phyloP scores from a whole-genome alignment of 2,888 invertebrate species.

The Colletes collaris region DNA sequence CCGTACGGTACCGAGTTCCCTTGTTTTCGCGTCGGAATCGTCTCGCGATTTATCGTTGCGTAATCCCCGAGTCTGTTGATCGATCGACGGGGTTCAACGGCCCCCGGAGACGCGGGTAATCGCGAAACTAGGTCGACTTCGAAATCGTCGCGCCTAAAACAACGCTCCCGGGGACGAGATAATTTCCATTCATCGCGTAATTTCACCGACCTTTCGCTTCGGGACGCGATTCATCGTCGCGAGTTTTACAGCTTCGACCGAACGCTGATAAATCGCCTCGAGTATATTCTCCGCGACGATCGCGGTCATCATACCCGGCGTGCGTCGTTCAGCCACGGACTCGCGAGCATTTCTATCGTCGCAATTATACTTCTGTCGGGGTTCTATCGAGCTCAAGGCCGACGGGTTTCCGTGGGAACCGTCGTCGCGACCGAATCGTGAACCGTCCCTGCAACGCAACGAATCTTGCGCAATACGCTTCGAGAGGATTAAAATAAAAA shows the following conservation, averaged over 20 bases:
- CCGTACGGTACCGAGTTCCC: too few species aligned
- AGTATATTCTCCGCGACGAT: too few species aligned
- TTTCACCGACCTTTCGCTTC: too few species aligned
- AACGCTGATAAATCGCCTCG: background rate
- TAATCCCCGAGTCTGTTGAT: conserved; percentile 1
- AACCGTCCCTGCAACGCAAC: background rate
- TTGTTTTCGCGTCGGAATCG: background rate
- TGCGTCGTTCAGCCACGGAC: background rate
- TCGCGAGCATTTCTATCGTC: conserved; percentile 6
- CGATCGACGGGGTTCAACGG: conserved; percentile 41
- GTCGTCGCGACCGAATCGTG: conserved; percentile 27
- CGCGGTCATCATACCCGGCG: too few species aligned
- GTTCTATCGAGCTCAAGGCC: conserved; percentile 70
- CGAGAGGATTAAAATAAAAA: too few species aligned
- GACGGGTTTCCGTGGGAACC: conserved; percentile 73
- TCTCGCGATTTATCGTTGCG: conserved; percentile 22
- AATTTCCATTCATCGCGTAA: background rate
- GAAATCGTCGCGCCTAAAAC: background rate
- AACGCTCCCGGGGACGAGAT: background rate
- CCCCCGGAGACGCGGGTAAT: conserved; percentile 8
- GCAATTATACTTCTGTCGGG: conserved; percentile 2
- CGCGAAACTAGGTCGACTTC: conserved; percentile 41
- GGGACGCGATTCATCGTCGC: too few species aligned
- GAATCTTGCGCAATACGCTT: too few species aligned
- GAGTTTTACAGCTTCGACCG: too few species aligned